Evolutionary conservation across 2,888 invertebrate species (phyloP).

Genomic region (Blastobasis adustella): DNA sequence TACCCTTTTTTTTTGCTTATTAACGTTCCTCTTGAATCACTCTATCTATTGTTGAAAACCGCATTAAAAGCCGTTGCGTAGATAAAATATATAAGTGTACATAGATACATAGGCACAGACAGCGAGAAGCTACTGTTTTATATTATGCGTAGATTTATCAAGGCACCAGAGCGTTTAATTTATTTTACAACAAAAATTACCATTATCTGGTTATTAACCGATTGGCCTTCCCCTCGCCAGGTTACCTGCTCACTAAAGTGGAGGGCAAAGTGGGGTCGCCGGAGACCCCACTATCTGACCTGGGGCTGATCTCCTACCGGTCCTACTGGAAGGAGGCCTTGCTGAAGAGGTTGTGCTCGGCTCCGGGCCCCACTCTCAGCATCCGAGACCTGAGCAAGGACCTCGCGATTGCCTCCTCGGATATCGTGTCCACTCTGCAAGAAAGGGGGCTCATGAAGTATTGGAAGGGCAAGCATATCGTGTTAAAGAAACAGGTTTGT

Average conservation of each 20-base stretch:
- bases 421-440: slow-evolving; percentile 97
- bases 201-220: background rate
- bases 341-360: slow-evolving; percentile 91
- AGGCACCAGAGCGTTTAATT: no score
- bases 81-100: no score
- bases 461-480: slow-evolving; percentile 99
- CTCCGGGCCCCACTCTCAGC: slow-evolving; percentile 90
- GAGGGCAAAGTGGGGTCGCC: slow-evolving; percentile 99
- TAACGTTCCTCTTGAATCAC: no score
- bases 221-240: slow-evolving; percentile 60
- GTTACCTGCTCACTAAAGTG: slow-evolving; percentile 94
- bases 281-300: slow-evolving; percentile 97
- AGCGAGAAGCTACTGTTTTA: no score
- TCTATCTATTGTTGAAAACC: no score
- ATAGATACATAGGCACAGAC: no score
- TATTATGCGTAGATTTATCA: no score
- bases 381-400: slow-evolving; percentile 92
- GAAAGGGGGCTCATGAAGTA: slow-evolving; percentile 98
- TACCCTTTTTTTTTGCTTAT: no score
- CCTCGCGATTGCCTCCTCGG: slow-evolving; percentile 97
- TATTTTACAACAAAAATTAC: no score
- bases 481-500: slow-evolving; percentile 91
- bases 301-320: slow-evolving; percentile 97
- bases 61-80: no score
- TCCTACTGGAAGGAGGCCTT: slow-evolving; percentile 99